Evolutionary conservation across 2,113 vertebrate species (phyloP).

Genomic region (Bubalus kerabau): DNA sequence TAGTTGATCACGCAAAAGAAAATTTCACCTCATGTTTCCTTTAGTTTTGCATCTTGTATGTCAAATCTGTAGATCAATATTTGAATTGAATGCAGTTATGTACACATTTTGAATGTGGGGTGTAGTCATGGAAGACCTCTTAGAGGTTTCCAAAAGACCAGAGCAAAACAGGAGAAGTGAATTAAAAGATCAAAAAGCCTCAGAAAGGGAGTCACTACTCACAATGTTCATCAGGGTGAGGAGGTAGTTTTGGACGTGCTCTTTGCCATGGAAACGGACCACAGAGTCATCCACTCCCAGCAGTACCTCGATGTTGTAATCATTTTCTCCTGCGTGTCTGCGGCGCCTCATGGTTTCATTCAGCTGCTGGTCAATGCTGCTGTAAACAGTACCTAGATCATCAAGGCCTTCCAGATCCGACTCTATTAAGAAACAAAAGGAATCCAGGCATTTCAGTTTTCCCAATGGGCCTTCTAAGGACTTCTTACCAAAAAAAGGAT

Average conservation of each 20-base stretch:
- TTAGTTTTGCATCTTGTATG: not conserved
- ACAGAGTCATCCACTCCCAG: conserved; percentile 97
- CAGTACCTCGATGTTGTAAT: conserved; percentile 98
- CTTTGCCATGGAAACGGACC: conserved; percentile 97
- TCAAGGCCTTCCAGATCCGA: conserved; percentile 74
- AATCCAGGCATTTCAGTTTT: conserved; percentile 39
- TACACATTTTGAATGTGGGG: not conserved
- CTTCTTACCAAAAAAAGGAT: not conserved
- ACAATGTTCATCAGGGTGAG: conserved; percentile 99
- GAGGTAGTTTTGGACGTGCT: conserved; percentile 99
- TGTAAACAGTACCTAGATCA: conserved; percentile 75
- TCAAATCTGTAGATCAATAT: not conserved
- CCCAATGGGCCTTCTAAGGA: not conserved
- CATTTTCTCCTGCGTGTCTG: conserved; percentile 84
- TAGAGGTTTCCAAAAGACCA: not conserved
- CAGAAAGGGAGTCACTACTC: conserved; percentile 72
- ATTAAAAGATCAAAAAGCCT: not conserved
- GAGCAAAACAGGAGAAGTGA: not conserved
- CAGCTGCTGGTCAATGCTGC: conserved; percentile 78
- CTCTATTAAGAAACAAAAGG: conserved; percentile 76
- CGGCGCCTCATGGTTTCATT: conserved; percentile 83
- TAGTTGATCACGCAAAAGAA: not conserved
- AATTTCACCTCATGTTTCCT: not conserved
- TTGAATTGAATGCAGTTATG: not conserved
- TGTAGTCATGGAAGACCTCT: not conserved